Percentiles rank a stretch among this genome's conserved stretches.
phyloP scores from a whole-genome alignment of 2,797 vertebrate species.

The Odontamblyopus lacepedii region DNA sequence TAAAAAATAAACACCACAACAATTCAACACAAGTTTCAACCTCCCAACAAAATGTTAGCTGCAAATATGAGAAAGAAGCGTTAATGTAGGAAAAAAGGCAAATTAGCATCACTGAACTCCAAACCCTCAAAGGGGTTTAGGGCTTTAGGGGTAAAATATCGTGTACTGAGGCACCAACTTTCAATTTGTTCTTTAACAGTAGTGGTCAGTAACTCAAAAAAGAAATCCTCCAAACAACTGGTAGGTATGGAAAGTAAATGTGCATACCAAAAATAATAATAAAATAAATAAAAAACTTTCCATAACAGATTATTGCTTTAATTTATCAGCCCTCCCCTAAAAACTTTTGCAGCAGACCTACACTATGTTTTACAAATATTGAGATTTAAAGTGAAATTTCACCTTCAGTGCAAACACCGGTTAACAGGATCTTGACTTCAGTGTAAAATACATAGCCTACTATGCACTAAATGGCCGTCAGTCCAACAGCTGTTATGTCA shows the following conservation, averaged over 20 bases:
- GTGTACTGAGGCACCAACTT: background rate
- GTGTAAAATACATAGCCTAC: background rate
- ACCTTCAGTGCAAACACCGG: background rate
- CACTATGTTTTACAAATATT: too few species aligned
- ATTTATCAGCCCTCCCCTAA: background rate
- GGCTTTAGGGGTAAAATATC: background rate
- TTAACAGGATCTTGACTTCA: background rate
- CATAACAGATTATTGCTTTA: background rate
- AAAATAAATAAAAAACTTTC: background rate
- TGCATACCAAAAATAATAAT: too few species aligned
- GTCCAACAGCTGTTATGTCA: slow-evolving; percentile 42
- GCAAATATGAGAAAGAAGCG: too few species aligned
- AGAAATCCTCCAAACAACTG: too few species aligned
- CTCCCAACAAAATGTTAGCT: too few species aligned
- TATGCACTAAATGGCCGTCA: slow-evolving; percentile 24
- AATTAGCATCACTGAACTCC: too few species aligned
- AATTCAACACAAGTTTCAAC: too few species aligned
- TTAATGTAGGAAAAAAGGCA: too few species aligned
- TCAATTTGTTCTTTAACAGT: background rate
- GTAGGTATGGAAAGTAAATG: background rate
- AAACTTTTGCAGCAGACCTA: too few species aligned
- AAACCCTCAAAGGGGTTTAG: too few species aligned
- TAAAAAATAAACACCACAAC: too few species aligned
- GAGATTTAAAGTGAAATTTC: background rate
- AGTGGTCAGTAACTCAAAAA: background rate